A percentile compares a stretch with the other conserved stretches of the same genome.
These are phyloP conservation scores for Nerophis ophidion DNA, from an alignment of 2,113 vertebrate genomes.

Conservation along the genomic window DNA sequence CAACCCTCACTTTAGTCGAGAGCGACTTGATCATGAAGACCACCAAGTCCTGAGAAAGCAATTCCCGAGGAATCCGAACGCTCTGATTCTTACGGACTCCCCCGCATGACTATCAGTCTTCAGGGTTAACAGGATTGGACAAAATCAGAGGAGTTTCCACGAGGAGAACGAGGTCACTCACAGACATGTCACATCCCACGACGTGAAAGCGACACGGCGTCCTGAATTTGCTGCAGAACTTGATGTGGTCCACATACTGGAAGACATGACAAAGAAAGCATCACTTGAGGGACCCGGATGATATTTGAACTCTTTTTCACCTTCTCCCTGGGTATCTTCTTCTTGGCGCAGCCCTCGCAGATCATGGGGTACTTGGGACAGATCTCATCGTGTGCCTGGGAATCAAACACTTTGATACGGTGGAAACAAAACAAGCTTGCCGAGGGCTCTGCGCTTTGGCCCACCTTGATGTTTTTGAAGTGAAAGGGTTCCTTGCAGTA, in stretches of 20 bases:
- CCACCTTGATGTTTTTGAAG: constrained; percentile 74
- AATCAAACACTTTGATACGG: not conserved
- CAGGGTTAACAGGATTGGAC: not conserved
- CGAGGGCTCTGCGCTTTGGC: constrained; percentile 3
- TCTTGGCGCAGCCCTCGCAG: constrained; percentile 89
- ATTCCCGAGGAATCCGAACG: too few relatives aligned
- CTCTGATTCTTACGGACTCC: too few relatives aligned
- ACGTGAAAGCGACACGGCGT: constrained; percentile 72
- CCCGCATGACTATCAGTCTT: too few relatives aligned
- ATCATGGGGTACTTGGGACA: constrained; percentile 90
- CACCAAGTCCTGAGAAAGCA: too few relatives aligned
- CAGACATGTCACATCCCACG: constrained; percentile 71
- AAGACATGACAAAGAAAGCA: not conserved
- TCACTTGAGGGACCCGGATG: not conserved
- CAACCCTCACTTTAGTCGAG: too few relatives aligned
- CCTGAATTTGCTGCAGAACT: constrained; percentile 73
- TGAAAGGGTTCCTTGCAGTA: constrained; percentile 77
- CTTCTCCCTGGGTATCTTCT: constrained; percentile 88
- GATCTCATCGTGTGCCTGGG: constrained; percentile 84
- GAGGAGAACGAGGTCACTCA: constrained; percentile 44
- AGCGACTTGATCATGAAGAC: too few relatives aligned
- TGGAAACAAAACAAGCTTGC: not conserved
- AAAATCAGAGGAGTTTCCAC: not conserved
- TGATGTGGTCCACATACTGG: constrained; percentile 72
- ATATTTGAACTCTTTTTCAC: constrained; percentile 46